Evolutionary conservation across 2,113 vertebrate genomes (phyloP).

Genomic region (Callithrix jacchus): DNA sequence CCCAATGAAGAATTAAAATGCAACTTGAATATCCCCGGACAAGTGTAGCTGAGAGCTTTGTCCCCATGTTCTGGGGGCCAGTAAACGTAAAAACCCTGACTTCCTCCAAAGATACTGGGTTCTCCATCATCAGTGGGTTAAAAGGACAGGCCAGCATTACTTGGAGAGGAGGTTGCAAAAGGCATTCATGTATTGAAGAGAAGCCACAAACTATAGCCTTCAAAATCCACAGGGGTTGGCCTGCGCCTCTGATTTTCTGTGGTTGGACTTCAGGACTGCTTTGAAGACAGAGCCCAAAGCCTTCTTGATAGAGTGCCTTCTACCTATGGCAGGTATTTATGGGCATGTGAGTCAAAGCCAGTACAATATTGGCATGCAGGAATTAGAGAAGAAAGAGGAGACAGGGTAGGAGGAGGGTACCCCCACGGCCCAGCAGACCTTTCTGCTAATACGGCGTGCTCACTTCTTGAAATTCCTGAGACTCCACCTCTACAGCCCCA

Average conservation of each 20-base stretch:
- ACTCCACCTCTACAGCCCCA: background rate
- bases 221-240: background rate
- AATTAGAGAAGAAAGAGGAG: background rate
- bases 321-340: background rate
- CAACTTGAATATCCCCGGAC: background rate
- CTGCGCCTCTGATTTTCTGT: background rate
- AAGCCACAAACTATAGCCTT: background rate
- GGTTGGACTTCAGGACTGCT: background rate
- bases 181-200: background rate
- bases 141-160: background rate
- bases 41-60: background rate
- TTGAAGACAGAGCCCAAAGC: background rate
- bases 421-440: rapidly evolving
- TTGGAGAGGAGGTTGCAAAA: background rate
- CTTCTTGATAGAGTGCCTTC: background rate
- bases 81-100: background rate
- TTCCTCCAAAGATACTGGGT: too few species aligned
- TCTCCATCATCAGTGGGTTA: background rate
- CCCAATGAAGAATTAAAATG: background rate
- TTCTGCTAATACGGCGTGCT: background rate
- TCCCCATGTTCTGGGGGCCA: background rate
- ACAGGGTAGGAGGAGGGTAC: background rate
- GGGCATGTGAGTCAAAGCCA: conserved; percentile 17
- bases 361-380: background rate
- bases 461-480: background rate